Conservation (phyloP, 2,797 vertebrate genomes). For the Hydrolagus colliei region DNA sequence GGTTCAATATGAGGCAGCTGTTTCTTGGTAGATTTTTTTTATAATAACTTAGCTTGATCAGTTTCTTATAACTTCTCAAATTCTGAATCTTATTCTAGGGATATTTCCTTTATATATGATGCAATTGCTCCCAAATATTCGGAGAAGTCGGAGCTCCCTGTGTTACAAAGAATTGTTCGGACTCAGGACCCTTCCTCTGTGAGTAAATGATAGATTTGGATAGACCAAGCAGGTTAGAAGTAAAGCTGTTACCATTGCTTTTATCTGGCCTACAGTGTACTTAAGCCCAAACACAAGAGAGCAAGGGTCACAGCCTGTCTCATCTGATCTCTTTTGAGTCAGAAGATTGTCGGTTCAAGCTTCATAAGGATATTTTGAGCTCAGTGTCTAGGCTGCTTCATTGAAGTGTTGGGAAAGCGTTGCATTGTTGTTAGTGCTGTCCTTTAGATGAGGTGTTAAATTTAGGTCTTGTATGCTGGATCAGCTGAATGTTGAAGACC, state of each 20-base stretch:
- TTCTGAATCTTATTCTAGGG: slow-evolving; percentile 51
- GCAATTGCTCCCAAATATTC: slow-evolving; percentile 39
- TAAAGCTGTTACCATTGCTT: background rate
- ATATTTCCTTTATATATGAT: slow-evolving; percentile 77
- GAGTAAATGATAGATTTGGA: background rate
- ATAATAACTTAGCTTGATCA: background rate
- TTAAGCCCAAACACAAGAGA: slow-evolving; percentile 37
- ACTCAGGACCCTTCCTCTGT: background rate
- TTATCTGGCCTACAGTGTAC: background rate
- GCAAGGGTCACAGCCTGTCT: slow-evolving; percentile 42
- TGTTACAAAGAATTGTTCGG: background rate
- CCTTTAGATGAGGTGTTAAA: no score
- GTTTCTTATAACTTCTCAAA: background rate
- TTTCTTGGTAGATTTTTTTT: background rate
- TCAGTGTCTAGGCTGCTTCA: slow-evolving; percentile 27
- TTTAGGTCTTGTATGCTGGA: no score
- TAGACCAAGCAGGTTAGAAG: background rate
- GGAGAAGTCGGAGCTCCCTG: background rate
- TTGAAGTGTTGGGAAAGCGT: background rate
- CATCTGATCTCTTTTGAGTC: slow-evolving; percentile 38
- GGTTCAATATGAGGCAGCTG: no score
- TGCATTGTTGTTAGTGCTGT: no score
- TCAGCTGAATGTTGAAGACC: background rate
- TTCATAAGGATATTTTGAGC: background rate
- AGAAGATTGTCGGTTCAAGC: background rate